Conservation (phyloP, 2,113 vertebrate genomes). For the Fulica atra region DNA sequence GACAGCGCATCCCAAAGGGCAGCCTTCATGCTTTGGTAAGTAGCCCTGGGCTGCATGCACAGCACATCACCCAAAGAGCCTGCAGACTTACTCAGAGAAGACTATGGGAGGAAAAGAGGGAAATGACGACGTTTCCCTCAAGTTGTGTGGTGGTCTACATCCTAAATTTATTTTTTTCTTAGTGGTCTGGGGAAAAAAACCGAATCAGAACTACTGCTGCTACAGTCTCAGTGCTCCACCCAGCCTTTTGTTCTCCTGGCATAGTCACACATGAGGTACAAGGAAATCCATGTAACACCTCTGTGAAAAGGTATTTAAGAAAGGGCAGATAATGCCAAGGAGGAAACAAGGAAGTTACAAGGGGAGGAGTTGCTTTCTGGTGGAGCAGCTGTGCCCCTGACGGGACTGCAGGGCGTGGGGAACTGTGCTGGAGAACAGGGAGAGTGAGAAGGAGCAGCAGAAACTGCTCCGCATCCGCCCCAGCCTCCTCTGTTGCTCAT, state of each 20-base stretch:
- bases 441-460: too few relatives aligned
- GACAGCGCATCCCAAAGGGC: neutral
- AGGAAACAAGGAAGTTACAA: fast-evolving
- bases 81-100: neutral
- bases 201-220: neutral
- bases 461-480: fast-evolving
- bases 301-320: neutral
- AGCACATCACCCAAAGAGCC: fast-evolving
- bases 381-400: fast-evolving
- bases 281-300: neutral
- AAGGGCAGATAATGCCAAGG: neutral
- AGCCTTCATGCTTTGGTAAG: neutral
- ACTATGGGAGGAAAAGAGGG: neutral
- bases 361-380: fast-evolving
- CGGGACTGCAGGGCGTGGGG: fast-evolving
- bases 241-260: neutral
- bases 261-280: neutral
- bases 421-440: fast-evolving
- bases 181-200: neutral
- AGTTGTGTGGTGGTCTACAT: neutral
- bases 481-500: fast-evolving
- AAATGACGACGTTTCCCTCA: neutral
- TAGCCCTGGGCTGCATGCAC: neutral
- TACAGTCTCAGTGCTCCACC: neutral
- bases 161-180: neutral